Base-by-base conservation (phyloP, 1,140 invertebrate genomes). In the Plutomurus gul region DNA sequence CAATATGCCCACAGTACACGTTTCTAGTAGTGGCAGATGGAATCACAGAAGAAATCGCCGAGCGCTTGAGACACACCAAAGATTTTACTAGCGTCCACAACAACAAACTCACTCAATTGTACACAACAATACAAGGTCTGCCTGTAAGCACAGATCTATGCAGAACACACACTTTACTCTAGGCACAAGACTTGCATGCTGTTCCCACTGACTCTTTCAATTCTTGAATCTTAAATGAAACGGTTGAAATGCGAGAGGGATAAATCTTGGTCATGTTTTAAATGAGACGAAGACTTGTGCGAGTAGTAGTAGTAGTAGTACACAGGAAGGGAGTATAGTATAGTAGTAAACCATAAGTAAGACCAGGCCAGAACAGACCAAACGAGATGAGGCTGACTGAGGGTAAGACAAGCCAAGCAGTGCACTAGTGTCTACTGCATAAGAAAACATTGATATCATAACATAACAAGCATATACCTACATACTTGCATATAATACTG, bases 191-290 rank as follows among this genome's bases (percentile, higher is more conserved):
- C 13, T 33, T 30, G 56, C 56, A 65, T 30, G 70, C 40, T 72
- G 70, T 72, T 72, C 70, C 36, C 70, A 72, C 70, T 72, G 25
- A 46, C 70, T 72, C 70, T 72, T 72, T 72, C 70, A 72, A 46
- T 40, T 72, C 20, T 43, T 72, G 40, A 72, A 72, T 72, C 20
- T 43, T 72, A 72, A 72, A 72, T 72, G 70, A 72, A 46, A 72
- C 36, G 70, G 70, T 72, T 65, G 56, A 65, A 65, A 65, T 65
- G 18, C 56, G 56, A 65, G 56, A 65, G 56, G 70, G 70, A 72
- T 72, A 72, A 72, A 72, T 72, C 70, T 72, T 72, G 70, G 70
- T 72, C 70, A 72, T 39, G 70, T 72, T 72, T 72, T 37, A 72
- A 72, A 46, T 72, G 70, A 72, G 70, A 72, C 56, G 56, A 65